Evolutionary conservation across 2,797 vertebrate genomes (phyloP).

Genomic region (Macropus fuliginosus): DNA sequence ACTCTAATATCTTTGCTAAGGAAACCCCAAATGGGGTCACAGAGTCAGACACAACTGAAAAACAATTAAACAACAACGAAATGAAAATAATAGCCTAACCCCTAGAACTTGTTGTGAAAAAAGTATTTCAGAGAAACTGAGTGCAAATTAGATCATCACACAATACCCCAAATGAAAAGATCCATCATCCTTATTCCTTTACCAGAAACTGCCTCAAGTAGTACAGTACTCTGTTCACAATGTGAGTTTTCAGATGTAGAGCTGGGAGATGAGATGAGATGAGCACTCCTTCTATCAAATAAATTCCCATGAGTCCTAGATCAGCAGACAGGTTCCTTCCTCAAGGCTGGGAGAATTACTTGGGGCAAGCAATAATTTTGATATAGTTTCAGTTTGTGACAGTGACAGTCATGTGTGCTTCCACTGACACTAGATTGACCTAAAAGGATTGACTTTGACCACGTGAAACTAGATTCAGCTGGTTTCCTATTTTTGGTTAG

Average conservation of each 20-base stretch:
- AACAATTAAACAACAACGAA: background rate
- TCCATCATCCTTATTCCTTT: background rate
- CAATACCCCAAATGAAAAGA: background rate
- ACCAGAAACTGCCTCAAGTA: background rate
- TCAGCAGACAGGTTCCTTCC: background rate
- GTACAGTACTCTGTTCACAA: background rate
- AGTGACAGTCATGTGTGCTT: background rate
- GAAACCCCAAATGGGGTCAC: background rate
- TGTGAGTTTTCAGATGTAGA: background rate
- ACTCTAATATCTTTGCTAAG: background rate
- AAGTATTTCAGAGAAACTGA: background rate
- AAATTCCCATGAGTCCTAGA: background rate
- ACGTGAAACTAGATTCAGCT: background rate
- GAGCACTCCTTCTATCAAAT: background rate
- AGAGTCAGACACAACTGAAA: background rate
- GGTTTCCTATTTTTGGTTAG: background rate
- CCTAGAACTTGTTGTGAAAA: background rate
- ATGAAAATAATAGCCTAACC: background rate
- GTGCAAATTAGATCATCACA: background rate
- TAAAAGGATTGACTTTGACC: background rate
- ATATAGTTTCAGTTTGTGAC: background rate
- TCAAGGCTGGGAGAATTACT: background rate
- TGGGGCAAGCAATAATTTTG: background rate
- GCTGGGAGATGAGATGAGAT: background rate
- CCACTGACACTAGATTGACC: background rate